phyloP scores from a whole-genome alignment of 2,113 vertebrate species.

The Notothenia rossii region DNA sequence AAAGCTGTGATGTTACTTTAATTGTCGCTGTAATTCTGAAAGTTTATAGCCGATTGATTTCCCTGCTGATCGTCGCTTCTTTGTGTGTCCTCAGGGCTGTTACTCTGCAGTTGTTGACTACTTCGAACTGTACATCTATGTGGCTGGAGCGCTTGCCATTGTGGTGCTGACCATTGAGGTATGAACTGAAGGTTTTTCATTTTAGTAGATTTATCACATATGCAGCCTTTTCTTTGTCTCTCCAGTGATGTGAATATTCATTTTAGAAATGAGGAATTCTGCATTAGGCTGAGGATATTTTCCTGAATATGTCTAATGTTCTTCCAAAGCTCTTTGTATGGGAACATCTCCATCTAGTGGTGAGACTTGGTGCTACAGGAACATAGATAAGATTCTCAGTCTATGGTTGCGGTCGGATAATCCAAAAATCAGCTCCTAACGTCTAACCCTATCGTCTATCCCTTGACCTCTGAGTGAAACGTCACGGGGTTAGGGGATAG shows the following conservation, averaged over 20 bases:
- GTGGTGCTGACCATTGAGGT: conserved; percentile 96
- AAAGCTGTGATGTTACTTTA: conserved; percentile 63
- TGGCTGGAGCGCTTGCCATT: conserved; percentile 93
- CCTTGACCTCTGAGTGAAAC: no score
- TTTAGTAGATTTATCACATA: conserved; percentile 7
- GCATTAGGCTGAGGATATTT: not conserved
- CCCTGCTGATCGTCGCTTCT: conserved; percentile 34
- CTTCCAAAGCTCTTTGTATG: conserved; percentile 11
- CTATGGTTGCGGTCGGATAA: no score
- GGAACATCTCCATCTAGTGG: conserved; percentile 69
- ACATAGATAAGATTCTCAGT: not conserved
- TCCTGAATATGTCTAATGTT: not conserved
- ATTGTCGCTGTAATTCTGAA: conserved; percentile 56
- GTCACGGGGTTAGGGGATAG: no score
- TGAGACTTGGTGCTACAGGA: conserved; percentile 20
- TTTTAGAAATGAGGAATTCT: conserved; percentile 14
- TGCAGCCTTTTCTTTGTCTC: conserved; percentile 6
- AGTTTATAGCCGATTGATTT: conserved; percentile 57
- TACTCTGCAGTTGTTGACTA: conserved; percentile 93
- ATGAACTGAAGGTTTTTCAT: conserved; percentile 21
- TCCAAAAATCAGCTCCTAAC: no score
- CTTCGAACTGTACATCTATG: conserved; percentile 94
- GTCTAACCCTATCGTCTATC: no score
- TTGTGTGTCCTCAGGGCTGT: conserved; percentile 87
- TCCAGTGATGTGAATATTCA: conserved; percentile 14